These are phyloP conservation scores for Planiliza haematocheilus DNA, from an alignment of 2,113 vertebrate genomes.

Conservation along the genomic window DNA sequence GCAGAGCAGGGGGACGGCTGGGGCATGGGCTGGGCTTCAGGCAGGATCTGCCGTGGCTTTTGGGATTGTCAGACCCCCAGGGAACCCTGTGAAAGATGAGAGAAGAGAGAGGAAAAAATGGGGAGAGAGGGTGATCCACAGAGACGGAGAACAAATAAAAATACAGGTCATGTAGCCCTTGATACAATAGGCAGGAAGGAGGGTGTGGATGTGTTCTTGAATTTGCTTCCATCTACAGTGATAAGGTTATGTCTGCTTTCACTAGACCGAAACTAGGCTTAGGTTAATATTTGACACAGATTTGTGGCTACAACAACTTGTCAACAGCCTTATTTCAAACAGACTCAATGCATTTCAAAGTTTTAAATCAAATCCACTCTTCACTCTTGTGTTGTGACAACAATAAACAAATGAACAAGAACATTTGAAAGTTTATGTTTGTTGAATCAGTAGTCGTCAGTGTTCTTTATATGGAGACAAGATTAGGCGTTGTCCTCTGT, in stretches of 20 bases:
- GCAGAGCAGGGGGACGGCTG: neutral
- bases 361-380: no score
- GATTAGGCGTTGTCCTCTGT: neutral
- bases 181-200: neutral
- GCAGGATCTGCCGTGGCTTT: neutral
- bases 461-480: constrained; percentile 16
- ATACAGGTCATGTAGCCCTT: neutral
- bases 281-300: neutral
- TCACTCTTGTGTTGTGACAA: neutral
- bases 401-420: neutral
- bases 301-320: neutral
- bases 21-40: neutral
- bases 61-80: neutral
- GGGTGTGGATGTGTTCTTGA: constrained; percentile 2
- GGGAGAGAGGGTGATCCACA: no score
- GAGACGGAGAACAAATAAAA: neutral
- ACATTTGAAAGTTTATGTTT: constrained; percentile 22
- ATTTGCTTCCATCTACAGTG: neutral
- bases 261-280: neutral
- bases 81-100: neutral
- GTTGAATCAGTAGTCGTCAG: constrained; percentile 20
- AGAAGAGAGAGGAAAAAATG: neutral
- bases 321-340: neutral
- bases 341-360: neutral
- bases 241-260: neutral